A percentile compares a stretch with the other conserved stretches of the same genome.
Conservation (phyloP, 2,113 vertebrate genomes). For the Candoia aspera region DNA sequence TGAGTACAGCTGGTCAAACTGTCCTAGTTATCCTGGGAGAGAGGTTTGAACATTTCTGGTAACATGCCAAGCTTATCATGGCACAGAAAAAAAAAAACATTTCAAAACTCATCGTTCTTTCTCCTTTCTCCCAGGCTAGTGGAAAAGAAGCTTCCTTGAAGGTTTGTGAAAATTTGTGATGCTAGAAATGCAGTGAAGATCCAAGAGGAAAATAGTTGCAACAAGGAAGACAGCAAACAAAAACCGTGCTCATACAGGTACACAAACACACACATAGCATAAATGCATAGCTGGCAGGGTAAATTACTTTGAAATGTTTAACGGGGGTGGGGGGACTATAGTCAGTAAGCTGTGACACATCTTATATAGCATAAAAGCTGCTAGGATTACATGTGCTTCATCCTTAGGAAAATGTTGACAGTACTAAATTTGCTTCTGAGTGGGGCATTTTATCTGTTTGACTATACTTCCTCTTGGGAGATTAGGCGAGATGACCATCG, state of each 20-base stretch:
- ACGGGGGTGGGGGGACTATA: not conserved
- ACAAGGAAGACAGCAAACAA: not conserved
- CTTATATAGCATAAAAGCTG: not conserved
- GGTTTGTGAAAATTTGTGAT: constrained; percentile 34
- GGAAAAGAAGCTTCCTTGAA: constrained; percentile 41
- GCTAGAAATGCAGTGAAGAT: not conserved
- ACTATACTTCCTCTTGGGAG: not conserved
- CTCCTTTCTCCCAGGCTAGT: not conserved
- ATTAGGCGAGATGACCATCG: not conserved
- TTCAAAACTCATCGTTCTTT: constrained; percentile 59
- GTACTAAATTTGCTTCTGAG: not conserved
- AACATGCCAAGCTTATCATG: constrained; percentile 60
- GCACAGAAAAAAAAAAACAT: constrained; percentile 61
- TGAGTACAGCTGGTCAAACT: constrained; percentile 71
- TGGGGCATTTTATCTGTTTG: not conserved
- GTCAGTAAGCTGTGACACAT: not conserved
- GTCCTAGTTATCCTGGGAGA: constrained; percentile 68
- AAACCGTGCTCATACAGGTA: not conserved
- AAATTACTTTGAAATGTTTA: not conserved
- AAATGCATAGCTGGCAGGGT: not conserved
- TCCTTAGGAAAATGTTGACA: not conserved
- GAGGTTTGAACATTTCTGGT: constrained; percentile 67
- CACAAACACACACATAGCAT: not conserved
- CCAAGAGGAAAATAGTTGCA: constrained; percentile 19
- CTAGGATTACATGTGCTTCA: not conserved